Conservation (phyloP, 2,797 vertebrate genomes). For the Bradypodion ventrale region DNA sequence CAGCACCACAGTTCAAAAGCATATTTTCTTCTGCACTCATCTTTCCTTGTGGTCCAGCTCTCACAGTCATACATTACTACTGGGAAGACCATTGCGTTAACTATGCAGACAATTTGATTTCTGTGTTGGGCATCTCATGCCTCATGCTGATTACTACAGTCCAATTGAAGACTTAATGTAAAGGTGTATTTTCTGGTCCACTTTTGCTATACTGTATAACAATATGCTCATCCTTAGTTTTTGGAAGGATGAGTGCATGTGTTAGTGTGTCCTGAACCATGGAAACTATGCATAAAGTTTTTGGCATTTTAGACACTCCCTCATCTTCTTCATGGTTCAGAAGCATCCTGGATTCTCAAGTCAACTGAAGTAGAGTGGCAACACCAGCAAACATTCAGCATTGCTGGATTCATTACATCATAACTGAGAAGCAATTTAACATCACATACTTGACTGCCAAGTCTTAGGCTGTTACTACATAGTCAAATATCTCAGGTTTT, state of each 20-base stretch:
- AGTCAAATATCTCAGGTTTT: too few relatives aligned
- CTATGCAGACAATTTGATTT: too few relatives aligned
- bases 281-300: not conserved
- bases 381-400: not conserved
- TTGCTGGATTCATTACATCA: not conserved
- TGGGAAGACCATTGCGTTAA: too few relatives aligned
- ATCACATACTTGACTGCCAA: not conserved
- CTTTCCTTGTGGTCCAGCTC: too few relatives aligned
- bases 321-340: too few relatives aligned
- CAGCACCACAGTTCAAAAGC: too few relatives aligned
- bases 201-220: not conserved
- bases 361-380: not conserved
- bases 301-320: not conserved
- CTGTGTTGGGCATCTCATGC: too few relatives aligned
- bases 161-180: not conserved
- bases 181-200: too few relatives aligned
- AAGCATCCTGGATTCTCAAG: not conserved
- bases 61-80: too few relatives aligned
- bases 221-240: not conserved
- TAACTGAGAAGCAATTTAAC: not conserved
- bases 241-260: not conserved
- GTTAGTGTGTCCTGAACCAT: not conserved
- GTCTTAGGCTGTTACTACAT: too few relatives aligned
- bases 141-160: not conserved
- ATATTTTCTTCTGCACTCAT: too few relatives aligned